These are phyloP conservation scores for Eumacrocentrus americanus DNA, from an alignment of 2,888 invertebrate species.

Conservation along the genomic window DNA sequence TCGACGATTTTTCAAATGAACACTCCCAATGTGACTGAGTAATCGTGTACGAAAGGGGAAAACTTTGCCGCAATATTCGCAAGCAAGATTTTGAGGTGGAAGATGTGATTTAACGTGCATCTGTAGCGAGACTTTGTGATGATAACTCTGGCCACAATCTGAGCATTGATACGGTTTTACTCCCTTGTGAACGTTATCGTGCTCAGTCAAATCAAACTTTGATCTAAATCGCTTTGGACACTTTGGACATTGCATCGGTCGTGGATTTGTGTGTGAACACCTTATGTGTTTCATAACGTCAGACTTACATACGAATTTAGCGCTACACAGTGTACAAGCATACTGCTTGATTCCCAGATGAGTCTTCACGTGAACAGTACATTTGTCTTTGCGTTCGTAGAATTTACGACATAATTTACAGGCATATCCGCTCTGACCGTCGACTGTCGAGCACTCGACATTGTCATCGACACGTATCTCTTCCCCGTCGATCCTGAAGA, in stretches of 20 bases:
- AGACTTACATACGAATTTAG: conserved; percentile 59
- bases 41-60: conserved; percentile 58
- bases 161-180: conserved; percentile 56
- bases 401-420: conserved; percentile 57
- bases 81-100: conserved; percentile 59
- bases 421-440: conserved; percentile 53
- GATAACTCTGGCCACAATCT: conserved; percentile 58
- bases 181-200: conserved; percentile 59
- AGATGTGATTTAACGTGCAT: conserved; percentile 59
- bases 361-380: conserved; percentile 59
- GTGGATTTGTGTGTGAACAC: conserved; percentile 59
- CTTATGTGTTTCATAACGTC: conserved; percentile 60
- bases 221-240: conserved; percentile 59
- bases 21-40: conserved; percentile 57
- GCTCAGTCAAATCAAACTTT: conserved; percentile 58
- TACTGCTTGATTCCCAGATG: conserved; percentile 59
- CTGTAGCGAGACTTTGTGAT: conserved; percentile 59
- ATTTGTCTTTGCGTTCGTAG: conserved; percentile 58
- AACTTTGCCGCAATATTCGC: conserved; percentile 59
- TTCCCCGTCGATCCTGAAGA: conserved; percentile 56
- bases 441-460: conserved; percentile 51
- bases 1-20: conserved; percentile 57
- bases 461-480: conserved; percentile 59
- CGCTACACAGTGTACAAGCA: conserved; percentile 56
- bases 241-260: conserved; percentile 58